These are phyloP conservation scores for Coptodon rendalli DNA, from an alignment of 2,113 vertebrate genomes.

Conservation along the genomic window DNA sequence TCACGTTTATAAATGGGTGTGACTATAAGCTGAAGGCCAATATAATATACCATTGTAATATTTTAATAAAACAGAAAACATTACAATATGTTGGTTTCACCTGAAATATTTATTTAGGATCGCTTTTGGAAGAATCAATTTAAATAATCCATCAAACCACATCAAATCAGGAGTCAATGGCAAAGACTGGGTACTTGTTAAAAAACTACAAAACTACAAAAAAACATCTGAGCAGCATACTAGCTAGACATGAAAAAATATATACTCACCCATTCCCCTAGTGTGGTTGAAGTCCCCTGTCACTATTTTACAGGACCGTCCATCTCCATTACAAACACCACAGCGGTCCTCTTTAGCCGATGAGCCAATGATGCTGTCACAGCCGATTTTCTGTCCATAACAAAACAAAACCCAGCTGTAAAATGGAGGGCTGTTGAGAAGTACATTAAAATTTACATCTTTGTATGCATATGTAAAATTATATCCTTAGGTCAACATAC, in stretches of 20 bases:
- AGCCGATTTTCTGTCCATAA: constrained; percentile 85
- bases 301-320: constrained; percentile 89
- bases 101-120: background rate
- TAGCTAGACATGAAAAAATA: background rate
- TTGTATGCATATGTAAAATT: background rate
- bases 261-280: constrained; percentile 86
- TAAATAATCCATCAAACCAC: background rate
- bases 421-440: background rate
- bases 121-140: background rate
- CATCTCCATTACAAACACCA: constrained; percentile 89
- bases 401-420: background rate
- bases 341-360: constrained; percentile 90
- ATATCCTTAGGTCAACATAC: background rate
- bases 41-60: background rate
- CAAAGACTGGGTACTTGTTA: background rate
- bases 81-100: background rate
- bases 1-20: background rate
- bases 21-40: background rate
- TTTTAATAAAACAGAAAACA: background rate
- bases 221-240: background rate
- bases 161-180: background rate
- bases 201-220: background rate
- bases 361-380: constrained; percentile 91
- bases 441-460: background rate
- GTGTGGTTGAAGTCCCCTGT: constrained; percentile 96